Base-by-base conservation (phyloP, 2,888 invertebrate genomes). In the Tipula confusa region DNA sequence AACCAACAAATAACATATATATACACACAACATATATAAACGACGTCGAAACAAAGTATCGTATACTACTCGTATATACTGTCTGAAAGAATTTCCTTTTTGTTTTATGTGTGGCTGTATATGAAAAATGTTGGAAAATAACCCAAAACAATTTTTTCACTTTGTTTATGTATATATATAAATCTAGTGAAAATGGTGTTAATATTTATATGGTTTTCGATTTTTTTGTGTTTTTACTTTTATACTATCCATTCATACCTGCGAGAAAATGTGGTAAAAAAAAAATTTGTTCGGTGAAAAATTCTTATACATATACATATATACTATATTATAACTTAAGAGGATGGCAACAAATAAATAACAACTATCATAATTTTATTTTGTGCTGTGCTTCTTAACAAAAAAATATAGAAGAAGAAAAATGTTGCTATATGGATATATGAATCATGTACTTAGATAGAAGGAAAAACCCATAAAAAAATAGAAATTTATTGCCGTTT, bases 41-140 rank as follows among this genome's bases (percentile, higher is more conserved):
- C 64, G 18, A 64, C 24, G n/a, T n/a, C n/a, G 64, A 9, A 64
- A 18, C 64, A 64, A 24, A 64, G 64, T 64, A 64, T 24, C 64
- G 64, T 64, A 43, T 43, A 43, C 43, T 43, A 31, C 31, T 31
- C 31, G 31, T 31, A 31, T 31, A 64, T 64, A 64, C 64, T 24
- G 24, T 64, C 64, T 64, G 64, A 64, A 18, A 64, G 64, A 24
- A 24, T 64, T 24, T 64, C 24, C 2, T 24, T 64, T 64, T 18
- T 24, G 18, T 24, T 64, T 18, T 9, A 7, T 33, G 33, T 33
- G 31, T 13, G 18, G 24, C 11, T 64, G 24, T 64, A 64, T 24
- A 64, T 64, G 64, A 64, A 64, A 64, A 64, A 64, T 64, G 64
- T 64, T 64, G 64, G 64, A 64, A 64, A 64, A 64, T 64, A 64